Evolutionary conservation across 1,140 invertebrate genomes (phyloP).

Genomic region (Sycophila sp.): DNA sequence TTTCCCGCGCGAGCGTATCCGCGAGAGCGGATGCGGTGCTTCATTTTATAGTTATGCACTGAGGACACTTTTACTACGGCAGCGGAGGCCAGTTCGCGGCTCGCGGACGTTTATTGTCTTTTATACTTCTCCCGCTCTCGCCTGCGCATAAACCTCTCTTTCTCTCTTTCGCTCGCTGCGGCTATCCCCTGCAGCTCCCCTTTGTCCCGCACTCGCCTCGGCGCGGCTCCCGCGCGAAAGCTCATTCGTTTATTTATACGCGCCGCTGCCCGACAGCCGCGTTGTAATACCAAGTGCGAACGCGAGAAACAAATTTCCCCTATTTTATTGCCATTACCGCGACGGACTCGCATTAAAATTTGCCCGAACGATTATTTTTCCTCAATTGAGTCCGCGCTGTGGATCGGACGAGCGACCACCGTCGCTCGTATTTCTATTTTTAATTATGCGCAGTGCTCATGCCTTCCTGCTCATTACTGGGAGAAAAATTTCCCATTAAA

Average conservation of each 20-base stretch:
- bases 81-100: slow-evolving; percentile 40
- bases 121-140: slow-evolving; percentile 3
- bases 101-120: slow-evolving; percentile 52
- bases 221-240: slow-evolving; percentile 44
- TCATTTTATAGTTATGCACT: slow-evolving; percentile 60
- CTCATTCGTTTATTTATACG: slow-evolving; percentile 42
- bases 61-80: slow-evolving; percentile 58
- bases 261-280: neutral
- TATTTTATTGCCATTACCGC: slow-evolving; percentile 22
- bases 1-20: neutral
- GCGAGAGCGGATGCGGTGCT: slow-evolving; percentile 43
- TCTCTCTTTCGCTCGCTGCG: neutral
- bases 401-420: neutral
- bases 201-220: too few relatives aligned
- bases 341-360: slow-evolving; percentile 31
- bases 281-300: slow-evolving; percentile 26
- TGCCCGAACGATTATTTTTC: slow-evolving; percentile 40
- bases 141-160: too few relatives aligned
- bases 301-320: slow-evolving; percentile 34
- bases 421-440: slow-evolving; percentile 12
- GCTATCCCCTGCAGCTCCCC: too few relatives aligned
- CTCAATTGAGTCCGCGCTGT: slow-evolving; percentile 4
- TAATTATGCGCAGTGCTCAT: neutral
- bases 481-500: too few relatives aligned
- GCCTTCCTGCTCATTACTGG: neutral